These are phyloP conservation scores for Gallinago nigripennis DNA, from an alignment of 2,797 vertebrate species.

Conservation along the genomic window DNA sequence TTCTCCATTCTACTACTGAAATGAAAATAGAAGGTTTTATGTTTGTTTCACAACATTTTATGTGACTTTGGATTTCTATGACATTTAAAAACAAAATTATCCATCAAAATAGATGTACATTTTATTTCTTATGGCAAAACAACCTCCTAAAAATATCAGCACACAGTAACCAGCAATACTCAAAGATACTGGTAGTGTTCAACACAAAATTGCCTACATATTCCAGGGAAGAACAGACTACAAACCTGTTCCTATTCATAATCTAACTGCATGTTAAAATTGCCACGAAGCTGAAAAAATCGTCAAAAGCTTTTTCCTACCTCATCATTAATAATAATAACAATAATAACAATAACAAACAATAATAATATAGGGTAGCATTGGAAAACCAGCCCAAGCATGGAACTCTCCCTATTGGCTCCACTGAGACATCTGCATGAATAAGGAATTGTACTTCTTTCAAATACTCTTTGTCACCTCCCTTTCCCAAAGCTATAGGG, in stretches of 20 bases:
- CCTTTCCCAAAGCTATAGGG: background rate
- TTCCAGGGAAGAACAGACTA: background rate
- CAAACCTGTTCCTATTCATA: background rate
- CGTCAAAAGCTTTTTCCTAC: background rate
- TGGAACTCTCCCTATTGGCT: background rate
- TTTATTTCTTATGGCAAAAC: background rate
- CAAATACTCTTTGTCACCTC: background rate
- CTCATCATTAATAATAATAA: background rate
- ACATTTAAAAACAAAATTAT: background rate
- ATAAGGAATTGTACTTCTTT: background rate
- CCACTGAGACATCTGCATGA: background rate
- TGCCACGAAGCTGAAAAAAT: background rate
- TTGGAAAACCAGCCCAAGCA: background rate
- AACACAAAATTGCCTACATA: background rate
- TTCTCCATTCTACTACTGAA: background rate
- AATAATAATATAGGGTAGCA: rapidly evolving
- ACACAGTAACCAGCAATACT: background rate
- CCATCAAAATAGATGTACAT: background rate
- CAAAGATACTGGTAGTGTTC: background rate
- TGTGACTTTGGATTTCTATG: background rate
- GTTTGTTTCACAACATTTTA: background rate
- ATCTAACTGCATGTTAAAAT: background rate
- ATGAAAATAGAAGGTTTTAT: background rate
- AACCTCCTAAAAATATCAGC: background rate
- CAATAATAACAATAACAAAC: background rate